Evolutionary conservation across 1,140 invertebrate genomes (phyloP).

Genomic region (Maconellicoccus hirsutus): DNA sequence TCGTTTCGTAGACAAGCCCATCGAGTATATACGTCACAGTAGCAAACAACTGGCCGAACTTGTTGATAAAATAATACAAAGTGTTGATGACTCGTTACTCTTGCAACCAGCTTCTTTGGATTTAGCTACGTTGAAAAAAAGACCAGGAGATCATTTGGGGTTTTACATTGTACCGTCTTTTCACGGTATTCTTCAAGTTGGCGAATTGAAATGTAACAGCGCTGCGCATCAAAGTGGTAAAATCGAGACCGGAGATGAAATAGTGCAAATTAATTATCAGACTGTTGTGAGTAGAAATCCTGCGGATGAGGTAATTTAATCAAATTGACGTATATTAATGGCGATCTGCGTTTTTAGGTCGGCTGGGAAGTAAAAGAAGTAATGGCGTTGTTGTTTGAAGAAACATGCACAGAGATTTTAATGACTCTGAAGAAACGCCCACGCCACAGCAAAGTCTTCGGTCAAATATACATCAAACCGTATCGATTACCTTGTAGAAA

Average conservation of each 20-base stretch:
- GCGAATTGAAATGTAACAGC: slow-evolving; percentile 71
- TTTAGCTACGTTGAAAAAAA: slow-evolving; percentile 73
- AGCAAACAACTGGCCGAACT: slow-evolving; percentile 59
- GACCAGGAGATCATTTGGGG: slow-evolving; percentile 61
- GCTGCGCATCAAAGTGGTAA: slow-evolving; percentile 75
- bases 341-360: no score
- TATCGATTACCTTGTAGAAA: slow-evolving; percentile 65
- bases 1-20: slow-evolving; percentile 68
- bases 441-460: slow-evolving; percentile 67
- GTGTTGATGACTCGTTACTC: slow-evolving; percentile 74
- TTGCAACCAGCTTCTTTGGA: slow-evolving; percentile 77
- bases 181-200: slow-evolving; percentile 74
- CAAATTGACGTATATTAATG: slow-evolving; percentile 23
- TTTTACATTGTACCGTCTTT: slow-evolving; percentile 74
- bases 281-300: slow-evolving; percentile 58
- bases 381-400: slow-evolving; percentile 58
- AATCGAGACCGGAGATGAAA: slow-evolving; percentile 85
- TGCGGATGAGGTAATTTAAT: not conserved
- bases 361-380: slow-evolving; percentile 76
- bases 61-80: slow-evolving; percentile 78
- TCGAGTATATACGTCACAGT: slow-evolving; percentile 54
- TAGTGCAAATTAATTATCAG: slow-evolving; percentile 84
- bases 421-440: slow-evolving; percentile 75
- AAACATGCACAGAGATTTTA: slow-evolving; percentile 65
- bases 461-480: slow-evolving; percentile 68